A percentile compares a stretch with the other conserved stretches of the same genome.
These are phyloP conservation scores for Heterotis niloticus DNA, from an alignment of 2,113 vertebrate species.

Conservation along the genomic window DNA sequence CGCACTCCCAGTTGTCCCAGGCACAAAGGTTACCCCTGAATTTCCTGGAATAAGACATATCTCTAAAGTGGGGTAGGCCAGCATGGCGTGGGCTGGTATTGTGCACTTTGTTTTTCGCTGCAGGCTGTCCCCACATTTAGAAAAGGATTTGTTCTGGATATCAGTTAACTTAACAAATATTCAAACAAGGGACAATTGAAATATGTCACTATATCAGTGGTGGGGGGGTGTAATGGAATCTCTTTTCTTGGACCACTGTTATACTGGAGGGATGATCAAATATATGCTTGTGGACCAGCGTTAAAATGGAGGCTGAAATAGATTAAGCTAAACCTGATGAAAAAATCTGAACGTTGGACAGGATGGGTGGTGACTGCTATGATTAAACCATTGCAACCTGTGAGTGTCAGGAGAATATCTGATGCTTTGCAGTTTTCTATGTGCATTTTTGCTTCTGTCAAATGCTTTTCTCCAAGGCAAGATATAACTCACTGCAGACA, in stretches of 20 bases:
- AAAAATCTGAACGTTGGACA: no score
- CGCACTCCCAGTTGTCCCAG: constrained; percentile 51
- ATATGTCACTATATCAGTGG: not conserved
- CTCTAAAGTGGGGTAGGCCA: constrained; percentile 2
- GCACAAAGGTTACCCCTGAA: constrained; percentile 58
- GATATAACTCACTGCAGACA: no score
- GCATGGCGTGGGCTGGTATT: not conserved
- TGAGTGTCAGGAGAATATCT: no score
- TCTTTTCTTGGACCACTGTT: not conserved
- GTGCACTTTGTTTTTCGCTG: constrained; percentile 5
- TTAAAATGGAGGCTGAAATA: no score
- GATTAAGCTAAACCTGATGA: no score
- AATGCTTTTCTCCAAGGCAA: no score
- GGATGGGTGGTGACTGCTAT: no score
- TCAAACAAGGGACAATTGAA: constrained; percentile 9
- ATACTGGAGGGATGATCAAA: not conserved
- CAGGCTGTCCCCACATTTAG: not conserved
- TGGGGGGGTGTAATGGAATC: not conserved
- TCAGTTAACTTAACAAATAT: constrained; percentile 25
- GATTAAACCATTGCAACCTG: no score
- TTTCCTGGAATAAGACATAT: constrained; percentile 58
- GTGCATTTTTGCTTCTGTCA: no score
- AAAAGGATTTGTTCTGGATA: constrained; percentile 21
- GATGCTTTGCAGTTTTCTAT: no score
- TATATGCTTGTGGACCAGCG: no score